Percentiles rank a stretch among this genome's conserved stretches.
Conservation (phyloP, 2,888 invertebrate species). For the Agriopis marginaria region DNA sequence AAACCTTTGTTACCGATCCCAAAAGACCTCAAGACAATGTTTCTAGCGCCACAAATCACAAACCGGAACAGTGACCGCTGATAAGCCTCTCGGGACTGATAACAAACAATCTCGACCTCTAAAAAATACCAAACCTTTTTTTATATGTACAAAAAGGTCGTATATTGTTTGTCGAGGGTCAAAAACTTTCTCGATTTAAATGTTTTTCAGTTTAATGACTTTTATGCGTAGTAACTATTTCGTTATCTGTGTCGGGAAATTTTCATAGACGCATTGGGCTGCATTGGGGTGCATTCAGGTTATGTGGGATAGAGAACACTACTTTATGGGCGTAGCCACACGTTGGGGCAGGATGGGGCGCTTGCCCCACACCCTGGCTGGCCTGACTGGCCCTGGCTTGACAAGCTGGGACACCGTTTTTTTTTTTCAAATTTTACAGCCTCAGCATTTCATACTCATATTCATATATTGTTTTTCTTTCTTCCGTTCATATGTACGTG, state of each 20-base stretch:
- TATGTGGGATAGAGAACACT: too few species aligned
- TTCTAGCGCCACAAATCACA: conserved; percentile 34
- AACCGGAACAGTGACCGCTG: conserved; percentile 7
- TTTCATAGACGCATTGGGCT: too few species aligned
- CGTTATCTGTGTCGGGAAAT: background rate
- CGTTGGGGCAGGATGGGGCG: too few species aligned
- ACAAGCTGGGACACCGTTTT: too few species aligned
- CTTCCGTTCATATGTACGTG: too few species aligned
- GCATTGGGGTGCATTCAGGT: too few species aligned
- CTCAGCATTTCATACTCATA: too few species aligned
- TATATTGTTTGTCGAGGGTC: conserved; percentile 20
- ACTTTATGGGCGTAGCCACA: too few species aligned
- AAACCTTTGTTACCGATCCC: conserved; percentile 15
- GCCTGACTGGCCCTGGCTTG: too few species aligned
- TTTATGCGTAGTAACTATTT: conserved; percentile 21
- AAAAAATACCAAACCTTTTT: conserved; percentile 8
- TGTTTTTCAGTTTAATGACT: conserved; percentile 37
- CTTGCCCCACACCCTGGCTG: too few species aligned
- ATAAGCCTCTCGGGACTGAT: conserved; percentile 16
- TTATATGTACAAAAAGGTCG: conserved; percentile 6
- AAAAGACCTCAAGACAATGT: conserved; percentile 24
- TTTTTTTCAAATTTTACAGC: too few species aligned
- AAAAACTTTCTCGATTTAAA: conserved; percentile 37
- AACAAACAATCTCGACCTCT: conserved; percentile 16
- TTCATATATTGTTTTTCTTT: too few species aligned